phyloP scores from a whole-genome alignment of 2,797 vertebrate genomes.

The Craterocephalus amniculus region DNA sequence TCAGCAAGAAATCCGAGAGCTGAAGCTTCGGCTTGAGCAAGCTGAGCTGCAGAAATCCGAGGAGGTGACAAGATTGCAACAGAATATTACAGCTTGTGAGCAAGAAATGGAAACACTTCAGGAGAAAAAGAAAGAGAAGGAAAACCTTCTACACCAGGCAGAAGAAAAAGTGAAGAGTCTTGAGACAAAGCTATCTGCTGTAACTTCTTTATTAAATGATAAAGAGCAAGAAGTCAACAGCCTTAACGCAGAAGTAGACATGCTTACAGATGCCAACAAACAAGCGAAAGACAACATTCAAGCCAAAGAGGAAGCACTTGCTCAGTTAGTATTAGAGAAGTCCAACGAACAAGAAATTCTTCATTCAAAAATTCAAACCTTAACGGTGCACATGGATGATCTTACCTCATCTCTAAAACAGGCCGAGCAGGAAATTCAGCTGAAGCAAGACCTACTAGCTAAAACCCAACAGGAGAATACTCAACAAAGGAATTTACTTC shows the following conservation, averaged over 20 bases:
- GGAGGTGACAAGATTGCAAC: slow-evolving; percentile 53
- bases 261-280: slow-evolving; percentile 45
- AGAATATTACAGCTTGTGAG: slow-evolving; percentile 54
- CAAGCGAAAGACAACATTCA: slow-evolving; percentile 54
- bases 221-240: slow-evolving; percentile 76
- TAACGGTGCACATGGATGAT: slow-evolving; percentile 54
- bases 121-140: slow-evolving; percentile 53
- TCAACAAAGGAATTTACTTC: slow-evolving; percentile 51
- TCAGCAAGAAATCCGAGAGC: slow-evolving; percentile 58
- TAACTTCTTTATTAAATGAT: slow-evolving; percentile 54
- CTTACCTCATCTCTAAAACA: slow-evolving; percentile 51
- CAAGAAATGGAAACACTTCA: slow-evolving; percentile 64
- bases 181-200: slow-evolving; percentile 50
- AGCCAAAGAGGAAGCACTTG: slow-evolving; percentile 61
- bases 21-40: slow-evolving; percentile 59
- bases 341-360: slow-evolving; percentile 49
- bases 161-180: slow-evolving; percentile 71
- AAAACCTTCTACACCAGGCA: slow-evolving; percentile 46
- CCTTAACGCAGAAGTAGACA: slow-evolving; percentile 56
- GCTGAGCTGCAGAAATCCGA: slow-evolving; percentile 53
- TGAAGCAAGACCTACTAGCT: slow-evolving; percentile 50
- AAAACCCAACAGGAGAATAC: slow-evolving; percentile 47
- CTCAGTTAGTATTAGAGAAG: slow-evolving; percentile 55
- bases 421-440: slow-evolving; percentile 62
- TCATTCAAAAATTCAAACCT: slow-evolving; percentile 75